Conservation (phyloP, 2,888 invertebrate genomes). For the Sinhomidia bicolor region DNA sequence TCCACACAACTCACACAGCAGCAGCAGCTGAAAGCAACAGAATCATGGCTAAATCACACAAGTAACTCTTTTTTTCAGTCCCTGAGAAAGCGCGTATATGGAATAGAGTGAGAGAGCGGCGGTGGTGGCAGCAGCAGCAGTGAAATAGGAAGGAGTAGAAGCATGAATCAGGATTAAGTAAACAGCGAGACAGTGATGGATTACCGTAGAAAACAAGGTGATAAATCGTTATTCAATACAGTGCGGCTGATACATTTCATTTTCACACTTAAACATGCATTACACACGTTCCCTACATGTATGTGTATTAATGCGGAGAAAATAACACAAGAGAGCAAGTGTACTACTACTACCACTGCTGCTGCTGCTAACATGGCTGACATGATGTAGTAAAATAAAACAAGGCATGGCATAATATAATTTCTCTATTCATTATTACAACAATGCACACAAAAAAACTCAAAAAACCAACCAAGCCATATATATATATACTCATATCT, state of each 20-base stretch:
- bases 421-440: slow-evolving; percentile 44
- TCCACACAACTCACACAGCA: background rate
- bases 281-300: background rate
- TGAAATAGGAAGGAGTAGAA: slow-evolving; percentile 54
- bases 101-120: background rate
- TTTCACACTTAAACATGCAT: slow-evolving; percentile 70
- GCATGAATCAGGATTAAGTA: slow-evolving; percentile 78
- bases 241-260: slow-evolving; percentile 77
- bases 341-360: too few species aligned
- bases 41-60: slow-evolving; percentile 29
- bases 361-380: slow-evolving; percentile 18
- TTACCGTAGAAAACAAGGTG: slow-evolving; percentile 79
- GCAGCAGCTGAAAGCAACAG: slow-evolving; percentile 1
- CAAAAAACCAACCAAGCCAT: background rate
- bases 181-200: slow-evolving; percentile 80
- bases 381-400: slow-evolving; percentile 50
- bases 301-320: background rate
- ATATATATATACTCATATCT: too few species aligned
- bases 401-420: slow-evolving; percentile 35
- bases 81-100: background rate
- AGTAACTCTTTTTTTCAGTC: slow-evolving; percentile 10
- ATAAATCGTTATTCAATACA: slow-evolving; percentile 80
- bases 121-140: background rate
- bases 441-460: slow-evolving; percentile 12
- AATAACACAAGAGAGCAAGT: slow-evolving; percentile 44